Evolutionary conservation across 2,797 vertebrate genomes (phyloP).

Genomic region (Salmo trutta): DNA sequence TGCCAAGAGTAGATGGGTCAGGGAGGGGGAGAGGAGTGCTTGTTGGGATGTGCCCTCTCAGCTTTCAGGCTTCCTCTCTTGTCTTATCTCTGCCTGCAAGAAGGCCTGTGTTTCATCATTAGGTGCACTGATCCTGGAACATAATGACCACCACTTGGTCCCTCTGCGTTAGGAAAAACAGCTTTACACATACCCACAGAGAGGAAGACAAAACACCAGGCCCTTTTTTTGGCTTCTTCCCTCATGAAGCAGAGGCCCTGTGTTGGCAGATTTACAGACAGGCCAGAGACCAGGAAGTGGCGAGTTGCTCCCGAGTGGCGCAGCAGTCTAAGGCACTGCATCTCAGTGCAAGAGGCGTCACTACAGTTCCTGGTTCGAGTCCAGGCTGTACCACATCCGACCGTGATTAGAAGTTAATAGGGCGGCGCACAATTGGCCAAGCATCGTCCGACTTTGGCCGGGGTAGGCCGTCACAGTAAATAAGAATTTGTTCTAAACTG

Average conservation of each 20-base stretch:
- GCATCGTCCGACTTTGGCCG: too few relatives aligned
- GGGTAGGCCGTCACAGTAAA: too few relatives aligned
- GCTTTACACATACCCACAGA: constrained; percentile 21
- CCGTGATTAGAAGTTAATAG: too few relatives aligned
- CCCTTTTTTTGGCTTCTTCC: constrained; percentile 28
- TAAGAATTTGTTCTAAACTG: too few relatives aligned
- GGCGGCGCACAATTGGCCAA: too few relatives aligned
- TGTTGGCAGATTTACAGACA: constrained; percentile 41
- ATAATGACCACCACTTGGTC: neutral
- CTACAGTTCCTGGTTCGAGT: too few relatives aligned
- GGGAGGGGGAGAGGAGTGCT: neutral
- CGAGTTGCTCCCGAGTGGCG: too few relatives aligned
- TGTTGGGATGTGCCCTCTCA: constrained; percentile 20
- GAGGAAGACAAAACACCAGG: constrained; percentile 30
- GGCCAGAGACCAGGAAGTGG: constrained; percentile 3
- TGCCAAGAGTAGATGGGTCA: constrained; percentile 7
- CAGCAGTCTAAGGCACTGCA: too few relatives aligned
- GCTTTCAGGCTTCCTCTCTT: constrained; percentile 19
- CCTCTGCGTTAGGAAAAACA: constrained; percentile 20
- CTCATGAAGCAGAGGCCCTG: constrained; percentile 4
- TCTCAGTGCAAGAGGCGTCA: too few relatives aligned
- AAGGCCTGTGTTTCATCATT: constrained; percentile 34
- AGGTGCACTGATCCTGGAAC: too few relatives aligned
- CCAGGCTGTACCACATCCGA: too few relatives aligned
- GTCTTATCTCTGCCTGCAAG: constrained; percentile 31